Evolutionary conservation across 2,113 vertebrate species (phyloP).

Genomic region (Notechis scutatus): DNA sequence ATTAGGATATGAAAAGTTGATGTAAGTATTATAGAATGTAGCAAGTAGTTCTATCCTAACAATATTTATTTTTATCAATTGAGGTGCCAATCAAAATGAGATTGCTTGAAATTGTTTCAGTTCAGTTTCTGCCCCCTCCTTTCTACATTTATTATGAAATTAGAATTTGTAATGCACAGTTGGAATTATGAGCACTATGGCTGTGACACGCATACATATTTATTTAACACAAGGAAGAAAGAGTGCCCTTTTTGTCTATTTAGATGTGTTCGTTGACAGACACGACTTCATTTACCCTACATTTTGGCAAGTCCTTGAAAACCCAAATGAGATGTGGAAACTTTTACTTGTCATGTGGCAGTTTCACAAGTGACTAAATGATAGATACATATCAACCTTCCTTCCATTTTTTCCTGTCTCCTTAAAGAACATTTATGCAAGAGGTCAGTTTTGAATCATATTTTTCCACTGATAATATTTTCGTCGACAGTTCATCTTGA

Average conservation of each 20-base stretch:
- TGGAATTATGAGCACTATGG: background rate
- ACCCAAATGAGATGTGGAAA: background rate
- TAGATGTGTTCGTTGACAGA: background rate
- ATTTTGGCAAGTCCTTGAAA: conserved; percentile 15
- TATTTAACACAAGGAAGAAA: background rate
- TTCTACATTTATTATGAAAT: background rate
- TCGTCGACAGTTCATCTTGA: background rate
- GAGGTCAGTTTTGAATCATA: conserved; percentile 10
- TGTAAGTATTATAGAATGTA: background rate
- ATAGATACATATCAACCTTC: conserved; percentile 5
- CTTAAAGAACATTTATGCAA: conserved; percentile 14
- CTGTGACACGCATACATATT: background rate
- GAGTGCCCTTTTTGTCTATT: background rate
- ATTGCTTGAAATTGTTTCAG: background rate
- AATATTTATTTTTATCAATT: background rate
- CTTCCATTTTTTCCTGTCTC: background rate
- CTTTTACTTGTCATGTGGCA: background rate
- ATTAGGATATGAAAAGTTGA: background rate
- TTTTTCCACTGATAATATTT: conserved; percentile 2
- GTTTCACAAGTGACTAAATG: background rate
- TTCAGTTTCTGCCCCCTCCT: background rate
- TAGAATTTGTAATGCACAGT: background rate
- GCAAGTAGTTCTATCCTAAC: background rate
- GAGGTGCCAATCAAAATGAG: background rate
- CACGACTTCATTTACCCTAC: background rate